Conservation (phyloP, 2,888 invertebrate genomes). For the Lissonota sp. region DNA sequence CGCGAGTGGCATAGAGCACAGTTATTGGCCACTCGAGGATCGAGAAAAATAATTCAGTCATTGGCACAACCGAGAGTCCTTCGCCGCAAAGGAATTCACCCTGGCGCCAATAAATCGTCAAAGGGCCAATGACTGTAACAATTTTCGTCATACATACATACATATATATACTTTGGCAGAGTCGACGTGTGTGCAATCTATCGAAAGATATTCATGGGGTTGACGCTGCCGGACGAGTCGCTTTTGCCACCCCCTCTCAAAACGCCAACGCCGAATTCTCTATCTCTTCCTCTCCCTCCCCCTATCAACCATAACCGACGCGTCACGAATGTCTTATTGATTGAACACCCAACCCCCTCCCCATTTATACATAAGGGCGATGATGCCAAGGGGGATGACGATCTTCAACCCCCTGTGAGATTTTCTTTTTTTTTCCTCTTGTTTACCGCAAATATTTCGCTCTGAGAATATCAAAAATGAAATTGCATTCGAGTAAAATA, state of each 20-base stretch:
- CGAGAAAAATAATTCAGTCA: neutral
- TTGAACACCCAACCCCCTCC: slow-evolving; percentile 70
- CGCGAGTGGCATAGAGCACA: slow-evolving; percentile 22
- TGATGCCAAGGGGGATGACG: slow-evolving; percentile 25
- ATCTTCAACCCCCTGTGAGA: slow-evolving; percentile 27
- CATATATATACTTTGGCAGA: slow-evolving; percentile 39
- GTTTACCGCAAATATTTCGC: neutral
- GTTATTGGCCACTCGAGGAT: slow-evolving; percentile 27
- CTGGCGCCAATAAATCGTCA: slow-evolving; percentile 7
- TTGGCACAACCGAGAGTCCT: neutral
- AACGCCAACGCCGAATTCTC: slow-evolving; percentile 33
- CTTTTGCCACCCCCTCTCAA: neutral
- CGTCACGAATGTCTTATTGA: slow-evolving; percentile 84
- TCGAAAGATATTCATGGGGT: slow-evolving; percentile 84
- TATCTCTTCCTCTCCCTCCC: slow-evolving; percentile 65
- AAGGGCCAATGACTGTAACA: slow-evolving; percentile 21
- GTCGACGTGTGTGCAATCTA: slow-evolving; percentile 81
- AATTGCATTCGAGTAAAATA: neutral
- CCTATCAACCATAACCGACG: slow-evolving; percentile 81
- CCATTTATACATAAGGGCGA: slow-evolving; percentile 52
- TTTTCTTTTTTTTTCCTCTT: slow-evolving; percentile 25
- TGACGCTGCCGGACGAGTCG: slow-evolving; percentile 68
- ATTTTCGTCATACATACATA: neutral
- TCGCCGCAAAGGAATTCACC: neutral
- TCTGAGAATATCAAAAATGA: neutral